Base-by-base conservation (phyloP, 2,113 vertebrate species). In the Colistium nudipinnis region DNA sequence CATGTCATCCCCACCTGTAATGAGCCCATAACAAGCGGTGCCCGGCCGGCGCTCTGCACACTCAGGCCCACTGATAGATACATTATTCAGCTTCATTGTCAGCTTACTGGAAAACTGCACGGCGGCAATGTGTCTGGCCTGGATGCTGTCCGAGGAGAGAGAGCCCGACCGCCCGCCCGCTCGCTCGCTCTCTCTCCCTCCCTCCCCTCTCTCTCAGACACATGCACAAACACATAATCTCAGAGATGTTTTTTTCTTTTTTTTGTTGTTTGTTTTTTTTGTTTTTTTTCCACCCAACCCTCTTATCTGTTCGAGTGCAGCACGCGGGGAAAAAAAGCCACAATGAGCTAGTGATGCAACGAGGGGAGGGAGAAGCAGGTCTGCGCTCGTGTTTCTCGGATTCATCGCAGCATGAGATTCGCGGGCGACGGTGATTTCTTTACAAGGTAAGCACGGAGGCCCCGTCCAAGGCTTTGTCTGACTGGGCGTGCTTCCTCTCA, bases 1-100 rank as follows among this genome's bases (percentile, higher is more conserved):
- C 88, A 85, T 88, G 85, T 91, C 89, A 91, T 83, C 88, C 81
- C 74, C 86, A 86, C 88, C 82, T 88, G 87, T 90, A 91, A 92
- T 89, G 88, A 92, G 88, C 83, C 85, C 59, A 80, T 90, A 91
- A 88, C 86, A 84, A 88, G 87, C 81, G 24, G 66, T 79, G 79
- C 74, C 83, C 80, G 33, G 57, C 83, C 80, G 33, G 57, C 61
- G 73, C 78, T 76, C 68, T 1, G 56, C 71, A 60, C 71, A 83
- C 76, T 84, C 76, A 54, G 64, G 62, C 70, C 71, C 74, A 85
- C 70, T 74, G 78, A 88, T 82, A 62, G 82, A 90, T 89, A 80
- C 86, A 89, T 91, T 88, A 90, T 88, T 90, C 83, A 88, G 78
- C 67, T 78, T 80, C 87, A 83, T 87, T 86, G 73, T 88, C 85